Percentiles rank a stretch among this genome's conserved stretches.
phyloP scores from a whole-genome alignment of 2,888 invertebrate species.

The Trissoscelio sp. region DNA sequence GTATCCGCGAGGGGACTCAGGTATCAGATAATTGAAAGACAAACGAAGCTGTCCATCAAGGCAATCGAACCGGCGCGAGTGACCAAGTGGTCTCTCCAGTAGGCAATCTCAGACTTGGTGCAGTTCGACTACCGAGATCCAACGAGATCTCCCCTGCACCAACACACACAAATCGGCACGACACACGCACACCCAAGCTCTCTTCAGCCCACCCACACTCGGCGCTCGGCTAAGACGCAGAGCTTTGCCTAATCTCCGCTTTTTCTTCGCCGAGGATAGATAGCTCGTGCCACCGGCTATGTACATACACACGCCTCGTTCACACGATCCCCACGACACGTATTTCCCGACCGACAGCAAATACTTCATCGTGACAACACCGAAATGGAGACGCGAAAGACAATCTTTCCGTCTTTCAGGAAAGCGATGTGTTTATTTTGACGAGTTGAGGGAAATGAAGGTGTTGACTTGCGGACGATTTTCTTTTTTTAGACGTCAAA shows the following conservation, averaged over 20 bases:
- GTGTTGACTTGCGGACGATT: conserved; percentile 28
- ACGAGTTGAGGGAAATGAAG: conserved; percentile 17
- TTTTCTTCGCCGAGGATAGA: conserved; percentile 58
- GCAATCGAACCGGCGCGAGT: conserved; percentile 15
- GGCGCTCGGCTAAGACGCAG: conserved; percentile 16
- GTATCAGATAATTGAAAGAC: conserved; percentile 3
- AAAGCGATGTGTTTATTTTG: conserved; percentile 22
- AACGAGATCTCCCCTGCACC: conserved; percentile 63
- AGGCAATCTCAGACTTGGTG: conserved; percentile 61
- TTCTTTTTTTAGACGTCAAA: conserved; percentile 26
- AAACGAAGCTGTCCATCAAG: conserved; percentile 1
- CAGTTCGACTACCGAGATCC: conserved; percentile 59
- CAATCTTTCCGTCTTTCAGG: conserved; percentile 5
- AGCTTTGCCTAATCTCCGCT: conserved; percentile 61
- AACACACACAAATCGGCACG: conserved; percentile 54
- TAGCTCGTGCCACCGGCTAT: conserved; percentile 66
- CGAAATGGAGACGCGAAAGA: conserved; percentile 18
- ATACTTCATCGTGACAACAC: conserved; percentile 44
- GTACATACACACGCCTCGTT: conserved; percentile 32
- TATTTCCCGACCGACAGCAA: conserved; percentile 46
- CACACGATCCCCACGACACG: conserved; percentile 12
- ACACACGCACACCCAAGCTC: conserved; percentile 50
- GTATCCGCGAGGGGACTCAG: not conserved
- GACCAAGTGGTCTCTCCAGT: conserved; percentile 40
- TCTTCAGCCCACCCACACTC: conserved; percentile 67